Percentiles rank a stretch among this genome's conserved stretches.
These are phyloP conservation scores for Machimus atricapillus DNA, from an alignment of 2,888 invertebrate genomes.

Conservation along the genomic window DNA sequence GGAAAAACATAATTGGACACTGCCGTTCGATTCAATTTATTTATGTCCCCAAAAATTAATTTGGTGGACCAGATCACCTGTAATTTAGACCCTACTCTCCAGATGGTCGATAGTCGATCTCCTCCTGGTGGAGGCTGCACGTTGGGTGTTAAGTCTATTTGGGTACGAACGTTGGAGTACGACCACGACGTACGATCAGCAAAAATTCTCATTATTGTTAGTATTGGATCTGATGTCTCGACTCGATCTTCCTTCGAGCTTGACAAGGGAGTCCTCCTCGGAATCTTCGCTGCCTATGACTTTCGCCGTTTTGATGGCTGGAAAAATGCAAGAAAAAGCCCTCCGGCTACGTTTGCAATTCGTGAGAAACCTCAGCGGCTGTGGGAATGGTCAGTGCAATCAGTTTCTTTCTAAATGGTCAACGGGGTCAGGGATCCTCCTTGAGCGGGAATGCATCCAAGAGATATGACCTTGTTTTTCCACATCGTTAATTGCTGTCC, in stretches of 20 bases:
- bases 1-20: not conserved
- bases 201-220: not conserved
- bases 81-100: not conserved
- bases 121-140: not conserved
- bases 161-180: not conserved
- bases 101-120: conserved; percentile 26
- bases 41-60: conserved; percentile 8
- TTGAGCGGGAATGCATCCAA: not conserved
- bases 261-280: not conserved
- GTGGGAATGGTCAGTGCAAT: conserved; percentile 21
- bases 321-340: not conserved
- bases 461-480: not conserved
- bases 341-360: not conserved
- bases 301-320: conserved; percentile 6
- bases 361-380: not conserved
- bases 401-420: conserved; percentile 27
- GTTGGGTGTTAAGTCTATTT: not conserved
- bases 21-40: not conserved
- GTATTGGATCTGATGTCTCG: not conserved
- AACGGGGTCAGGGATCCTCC: conserved; percentile 11
- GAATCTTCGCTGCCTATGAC: not conserved
- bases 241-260: not conserved
- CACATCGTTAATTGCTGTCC: not conserved
- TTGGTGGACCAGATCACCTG: conserved; percentile 20
- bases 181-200: not conserved